Base-by-base conservation (phyloP, 1,140 invertebrate genomes). In the Olivierus martensii region DNA sequence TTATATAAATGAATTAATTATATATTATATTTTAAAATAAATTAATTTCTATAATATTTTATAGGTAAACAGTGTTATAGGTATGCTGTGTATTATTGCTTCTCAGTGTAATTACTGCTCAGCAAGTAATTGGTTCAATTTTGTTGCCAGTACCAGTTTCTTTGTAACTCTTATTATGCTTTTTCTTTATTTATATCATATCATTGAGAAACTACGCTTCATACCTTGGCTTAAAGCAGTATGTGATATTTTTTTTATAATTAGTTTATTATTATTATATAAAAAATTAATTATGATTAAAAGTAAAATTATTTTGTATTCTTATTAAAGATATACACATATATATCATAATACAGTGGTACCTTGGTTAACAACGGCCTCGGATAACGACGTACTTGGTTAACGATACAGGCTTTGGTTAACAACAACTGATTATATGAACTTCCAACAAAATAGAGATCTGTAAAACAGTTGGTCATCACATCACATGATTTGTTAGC, bases 201-300 rank as follows among this genome's bases (percentile, higher is more conserved):
- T 91, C 11, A 74, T 91, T 54, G 84, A 89, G 64, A 85, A 83
- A 65, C 81, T 86, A 61, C 81, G 82, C 65, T 82, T 78, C 66
- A 81, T 92, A 51, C 87, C 87, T 0, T 93, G 88, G 88, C 64
- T 86, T 19, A 82, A 84, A 67, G 79, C 90, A 62, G 87, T 83
- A 72, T 77, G 78, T 75, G 15, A 19, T 18, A 18, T 49, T 14
- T 15, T n/a, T 14, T 14, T 9, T 21, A 9, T 28, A n/a, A n/a
- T n/a, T n/a, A n/a, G n/a, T 14, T 44, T 7, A 14, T 34, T 28
- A 14, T 35, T 15, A 10, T 19, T 48, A 14, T 35, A 7, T n/a
- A 7, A 49, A 19, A 17, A 1, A n/a, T n/a, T 34, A 38, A 41
- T 15, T 17, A 19, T 28, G 9, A 51, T 44, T 28, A 39, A n/a